Conservation (phyloP, 2,113 vertebrate genomes). For the Heterotis niloticus region DNA sequence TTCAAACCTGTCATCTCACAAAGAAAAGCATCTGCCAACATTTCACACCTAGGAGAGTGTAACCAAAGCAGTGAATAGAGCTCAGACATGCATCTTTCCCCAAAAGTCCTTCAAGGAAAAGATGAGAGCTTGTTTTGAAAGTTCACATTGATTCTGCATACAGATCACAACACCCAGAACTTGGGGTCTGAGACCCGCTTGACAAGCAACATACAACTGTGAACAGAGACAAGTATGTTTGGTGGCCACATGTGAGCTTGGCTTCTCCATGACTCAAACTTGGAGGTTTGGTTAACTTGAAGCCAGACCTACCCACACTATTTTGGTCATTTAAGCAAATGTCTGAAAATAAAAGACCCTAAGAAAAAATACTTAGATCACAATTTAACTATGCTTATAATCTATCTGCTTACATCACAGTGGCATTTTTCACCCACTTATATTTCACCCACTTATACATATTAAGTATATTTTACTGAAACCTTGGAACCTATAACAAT, state of each 20-base stretch:
- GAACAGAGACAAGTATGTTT: background rate
- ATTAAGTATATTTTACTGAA: too few species aligned
- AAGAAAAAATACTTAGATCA: too few species aligned
- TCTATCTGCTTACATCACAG: too few species aligned
- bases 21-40: background rate
- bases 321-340: background rate
- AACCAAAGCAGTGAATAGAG: background rate
- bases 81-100: constrained; percentile 7
- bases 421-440: too few species aligned
- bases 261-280: too few species aligned
- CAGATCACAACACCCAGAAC: background rate
- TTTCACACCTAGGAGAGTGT: constrained; percentile 14
- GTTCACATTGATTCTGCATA: background rate
- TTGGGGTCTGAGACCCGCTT: background rate
- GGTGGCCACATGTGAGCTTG: background rate
- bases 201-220: background rate
- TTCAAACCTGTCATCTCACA: constrained; percentile 8
- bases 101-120: constrained; percentile 8
- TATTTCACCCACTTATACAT: too few species aligned
- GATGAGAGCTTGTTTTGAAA: background rate
- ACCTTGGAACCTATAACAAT: too few species aligned
- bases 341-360: too few species aligned
- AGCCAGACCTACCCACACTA: background rate
- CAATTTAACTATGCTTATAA: too few species aligned
- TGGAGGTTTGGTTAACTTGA: background rate